phyloP scores from a whole-genome alignment of 2,113 vertebrate genomes.

The Plecotus auritus region DNA sequence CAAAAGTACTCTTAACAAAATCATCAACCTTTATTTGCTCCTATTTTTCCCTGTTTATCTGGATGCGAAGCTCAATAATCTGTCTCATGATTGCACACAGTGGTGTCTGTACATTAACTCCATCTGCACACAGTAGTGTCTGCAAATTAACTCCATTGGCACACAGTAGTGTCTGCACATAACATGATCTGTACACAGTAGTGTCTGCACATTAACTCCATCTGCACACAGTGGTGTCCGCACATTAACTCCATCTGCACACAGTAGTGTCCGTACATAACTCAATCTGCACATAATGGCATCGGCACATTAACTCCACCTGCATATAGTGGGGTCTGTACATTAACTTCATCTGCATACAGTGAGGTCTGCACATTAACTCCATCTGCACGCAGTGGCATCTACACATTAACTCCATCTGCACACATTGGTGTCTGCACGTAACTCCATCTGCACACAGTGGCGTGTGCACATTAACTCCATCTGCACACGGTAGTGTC shows the following conservation, averaged over 20 bases:
- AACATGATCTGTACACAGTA: not conserved
- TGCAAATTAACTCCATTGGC: no score
- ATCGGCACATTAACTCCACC: not conserved
- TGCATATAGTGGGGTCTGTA: no score
- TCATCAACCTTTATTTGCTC: not conserved
- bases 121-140: not conserved
- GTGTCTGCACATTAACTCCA: no score
- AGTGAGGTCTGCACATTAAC: not conserved
- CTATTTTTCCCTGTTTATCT: slow-evolving; percentile 42
- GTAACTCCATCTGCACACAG: no score
- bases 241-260: not conserved
- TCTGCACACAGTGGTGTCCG: no score
- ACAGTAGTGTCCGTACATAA: no score
- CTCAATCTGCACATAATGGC: not conserved
- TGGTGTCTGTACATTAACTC: not conserved
- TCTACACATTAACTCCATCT: no score
- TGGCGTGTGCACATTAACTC: no score
- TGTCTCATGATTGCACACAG: not conserved
- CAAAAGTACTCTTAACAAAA: slow-evolving; percentile 54
- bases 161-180: not conserved
- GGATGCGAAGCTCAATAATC: not conserved
- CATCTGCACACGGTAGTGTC: no score
- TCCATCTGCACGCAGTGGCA: no score
- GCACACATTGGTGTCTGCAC: no score
- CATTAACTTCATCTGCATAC: no score